Evolutionary conservation across 2,888 invertebrate genomes (phyloP), one percentile per base, ranked within the genome.

Genomic region (Anarsia innoxiella): DNA sequence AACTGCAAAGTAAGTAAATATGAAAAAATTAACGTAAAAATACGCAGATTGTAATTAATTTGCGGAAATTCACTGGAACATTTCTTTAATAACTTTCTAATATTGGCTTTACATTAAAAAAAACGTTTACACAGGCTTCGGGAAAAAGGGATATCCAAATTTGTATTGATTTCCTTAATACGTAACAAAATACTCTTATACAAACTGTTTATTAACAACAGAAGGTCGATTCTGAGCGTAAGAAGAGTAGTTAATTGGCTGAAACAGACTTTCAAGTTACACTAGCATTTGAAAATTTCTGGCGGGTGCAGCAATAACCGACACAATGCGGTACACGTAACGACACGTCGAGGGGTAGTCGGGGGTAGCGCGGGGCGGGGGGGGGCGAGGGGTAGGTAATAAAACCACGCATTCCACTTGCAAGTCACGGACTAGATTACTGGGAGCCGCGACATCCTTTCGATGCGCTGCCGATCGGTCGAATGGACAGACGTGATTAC

Each of bases 351-450:
- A 36, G 30, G 39, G 41, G 29, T 4, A 12, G 6, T 8, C 12
- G 3, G 30, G 23, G 14, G 25, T 12, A 23, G 9, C 12, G 9
- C 12, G 16, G 26, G 26, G 9, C 23, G 3, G 12, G 9, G 9
- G n/a, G n/a, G 14, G 28, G 54, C 51, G 53, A 52, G 55, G 58
- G n/a, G n/a, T n/a, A n/a, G n/a, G 71, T 74, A 77, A 78, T 80
- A 80, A 76, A 74, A 78, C 62, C 71, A 67, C 67, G 64, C 67
- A 76, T 79, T 77, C 64, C 65, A 74, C 71, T 76, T 79, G 77
- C 82, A 78, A 79, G 82, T 83, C 82, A 83, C 82, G 82, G 71
- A 76, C 64, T 71, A 80, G 77, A 83, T 83, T 83, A 80, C 76
- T 67, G 65, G 60, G 66, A 45, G 48, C 47, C 59, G 64, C 65